These are phyloP conservation scores for Ctenochaetus hawaiiensis DNA, from an alignment of 2,797 vertebrate genomes.

Conservation along the genomic window DNA sequence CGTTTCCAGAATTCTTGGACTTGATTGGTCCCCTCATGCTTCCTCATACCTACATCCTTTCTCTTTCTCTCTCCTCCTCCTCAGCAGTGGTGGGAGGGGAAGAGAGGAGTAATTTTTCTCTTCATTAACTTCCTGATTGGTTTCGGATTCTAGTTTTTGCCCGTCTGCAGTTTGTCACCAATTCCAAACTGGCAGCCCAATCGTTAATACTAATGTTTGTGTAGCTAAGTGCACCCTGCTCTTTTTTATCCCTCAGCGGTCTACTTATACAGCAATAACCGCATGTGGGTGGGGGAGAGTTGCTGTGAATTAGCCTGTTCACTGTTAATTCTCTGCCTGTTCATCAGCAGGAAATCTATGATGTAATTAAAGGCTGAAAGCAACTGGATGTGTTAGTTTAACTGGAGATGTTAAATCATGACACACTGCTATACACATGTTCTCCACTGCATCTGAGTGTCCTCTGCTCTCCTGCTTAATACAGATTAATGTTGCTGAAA, in stretches of 20 bases:
- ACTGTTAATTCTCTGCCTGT: constrained; percentile 92
- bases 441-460: constrained; percentile 80
- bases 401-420: constrained; percentile 86
- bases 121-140: constrained; percentile 99
- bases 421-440: constrained; percentile 77
- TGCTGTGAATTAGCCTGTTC: constrained; percentile 88
- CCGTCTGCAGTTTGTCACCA: constrained; percentile 96
- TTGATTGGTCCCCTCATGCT: constrained; percentile 19
- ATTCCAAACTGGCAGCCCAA: constrained; percentile 92
- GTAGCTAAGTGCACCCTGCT: constrained; percentile 94
- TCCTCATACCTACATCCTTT: constrained; percentile 6
- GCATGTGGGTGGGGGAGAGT: constrained; percentile 77
- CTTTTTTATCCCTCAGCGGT: constrained; percentile 71
- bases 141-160: constrained; percentile 93
- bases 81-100: constrained; percentile 62
- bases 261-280: constrained; percentile 90
- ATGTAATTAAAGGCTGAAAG: constrained; percentile 90
- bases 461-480: constrained; percentile 81
- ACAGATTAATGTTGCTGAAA: constrained; percentile 82
- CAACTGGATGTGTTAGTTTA: constrained; percentile 84
- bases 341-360: constrained; percentile 95
- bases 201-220: constrained; percentile 99
- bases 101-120: constrained; percentile 94
- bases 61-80: constrained; percentile 78
- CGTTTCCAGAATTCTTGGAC: constrained; percentile 45